Evolutionary conservation across 2,888 invertebrate genomes (phyloP), one percentile per base, ranked within the genome.

Genomic region (Ophion slaviceki): DNA sequence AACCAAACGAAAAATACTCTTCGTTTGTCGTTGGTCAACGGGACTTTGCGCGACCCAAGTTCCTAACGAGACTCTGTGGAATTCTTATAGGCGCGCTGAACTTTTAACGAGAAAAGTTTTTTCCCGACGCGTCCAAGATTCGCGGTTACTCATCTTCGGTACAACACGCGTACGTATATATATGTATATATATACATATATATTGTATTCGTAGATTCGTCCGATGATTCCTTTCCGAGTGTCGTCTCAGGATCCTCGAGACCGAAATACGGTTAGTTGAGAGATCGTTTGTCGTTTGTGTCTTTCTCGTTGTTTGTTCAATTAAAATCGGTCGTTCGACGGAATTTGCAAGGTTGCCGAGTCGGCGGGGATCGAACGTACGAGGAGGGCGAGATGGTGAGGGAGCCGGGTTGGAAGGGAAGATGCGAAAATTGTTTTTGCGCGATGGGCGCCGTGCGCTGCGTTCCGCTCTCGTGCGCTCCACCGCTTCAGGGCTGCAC

Each of bases 361-460:
- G 95, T 96, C 2, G 95, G 95, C 1, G 24, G 2, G 8, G 95
- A 95, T 2, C 94, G 94, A 36, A 94, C 95, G 91, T 95, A 97
- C 90, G 94, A 95, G 17, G 97, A 97, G 94, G 98, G 97, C 0
- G 96, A 96, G 88, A 95, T 96, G 94, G 95, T 97, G n/a, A 93
- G 95, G 61, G 95, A 95, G 85, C 91, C 91, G 70, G 92, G 94
- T 3, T 95, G 95, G 88, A 95, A 95, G 88, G 95, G 95, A 32
- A 95, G 95, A 81, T 98, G 98, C 93, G 96, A 97, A 91, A 96
- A 96, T 87, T 98, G 98, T 93, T 98, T 97, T 94, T 98, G 98
- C 92, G 95, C 97, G 89, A 95, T 96, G 89, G 97, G 97, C 0
- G 94, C 95, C 0, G 95, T 97, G 68, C 95, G 96, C 66, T 98